Evolutionary conservation across 30 jellyfish, hydroid and myxozoan genomes (phyloP).

Genomic region (Rhopilema esculentum): DNA sequence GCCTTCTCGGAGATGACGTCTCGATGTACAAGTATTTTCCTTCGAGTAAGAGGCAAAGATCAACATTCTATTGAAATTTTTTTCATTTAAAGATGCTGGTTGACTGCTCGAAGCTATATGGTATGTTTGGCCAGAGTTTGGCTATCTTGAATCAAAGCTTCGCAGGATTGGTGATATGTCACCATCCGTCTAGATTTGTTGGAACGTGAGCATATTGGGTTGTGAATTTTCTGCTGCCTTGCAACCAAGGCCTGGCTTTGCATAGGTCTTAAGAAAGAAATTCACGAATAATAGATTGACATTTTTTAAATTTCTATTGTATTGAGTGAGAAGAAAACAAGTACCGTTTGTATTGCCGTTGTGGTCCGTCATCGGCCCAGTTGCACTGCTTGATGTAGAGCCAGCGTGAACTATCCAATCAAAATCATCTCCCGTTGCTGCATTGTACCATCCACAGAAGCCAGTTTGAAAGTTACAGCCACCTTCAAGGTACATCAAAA

Average conservation of each 20-base stretch:
- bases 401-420: slow-evolving; percentile 77
- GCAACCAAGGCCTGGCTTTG: too few relatives aligned
- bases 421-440: slow-evolving; percentile 56
- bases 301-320: too few relatives aligned
- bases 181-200: too few relatives aligned
- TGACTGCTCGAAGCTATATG: too few relatives aligned
- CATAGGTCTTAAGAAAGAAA: not conserved
- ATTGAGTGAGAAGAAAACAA: too few relatives aligned
- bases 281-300: too few relatives aligned
- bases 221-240: too few relatives aligned
- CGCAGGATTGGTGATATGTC: too few relatives aligned
- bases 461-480: slow-evolving; percentile 77
- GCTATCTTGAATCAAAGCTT: too few relatives aligned
- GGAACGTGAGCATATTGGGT: too few relatives aligned
- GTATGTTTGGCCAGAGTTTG: too few relatives aligned
- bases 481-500: slow-evolving; percentile 11
- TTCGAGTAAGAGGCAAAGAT: not conserved
- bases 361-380: slow-evolving; percentile 76
- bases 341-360: slow-evolving; percentile 38
- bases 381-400: slow-evolving; percentile 48
- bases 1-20: not conserved
- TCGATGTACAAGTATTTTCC: not conserved
- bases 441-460: slow-evolving; percentile 64
- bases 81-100: too few relatives aligned
- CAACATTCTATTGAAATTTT: not conserved